Evolutionary conservation across 2,113 vertebrate species (phyloP).

Genomic region (Myrmecobius fasciatus): DNA sequence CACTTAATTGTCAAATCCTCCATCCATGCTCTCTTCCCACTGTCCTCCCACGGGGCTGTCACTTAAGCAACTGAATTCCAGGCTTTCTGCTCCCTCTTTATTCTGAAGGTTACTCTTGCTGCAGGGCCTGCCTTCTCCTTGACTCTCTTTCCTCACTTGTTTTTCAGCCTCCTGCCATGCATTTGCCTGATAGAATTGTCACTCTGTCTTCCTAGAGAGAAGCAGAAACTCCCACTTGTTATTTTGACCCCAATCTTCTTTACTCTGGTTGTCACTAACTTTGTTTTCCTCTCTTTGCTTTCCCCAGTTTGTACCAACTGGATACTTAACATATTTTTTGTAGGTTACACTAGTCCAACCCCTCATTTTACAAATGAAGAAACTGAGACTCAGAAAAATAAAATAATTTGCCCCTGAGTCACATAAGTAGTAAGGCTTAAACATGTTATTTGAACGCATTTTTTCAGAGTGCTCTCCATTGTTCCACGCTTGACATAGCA

Average conservation of each 20-base stretch:
- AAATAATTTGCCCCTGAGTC: not conserved
- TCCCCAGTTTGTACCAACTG: not conserved
- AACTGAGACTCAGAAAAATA: not conserved
- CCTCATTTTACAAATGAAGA: not conserved
- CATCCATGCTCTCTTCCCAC: not conserved
- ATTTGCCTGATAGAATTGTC: not conserved
- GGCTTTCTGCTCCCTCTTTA: constrained; percentile 4
- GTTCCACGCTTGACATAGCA: not conserved
- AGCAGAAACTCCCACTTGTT: not conserved
- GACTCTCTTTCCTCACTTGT: not conserved
- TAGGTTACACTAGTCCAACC: not conserved
- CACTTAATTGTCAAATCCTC: not conserved
- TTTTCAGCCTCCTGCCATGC: not conserved
- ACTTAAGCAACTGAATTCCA: not conserved
- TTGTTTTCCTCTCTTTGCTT: not conserved
- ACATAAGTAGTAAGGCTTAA: not conserved
- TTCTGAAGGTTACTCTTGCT: constrained; percentile 16
- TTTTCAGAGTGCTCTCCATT: not conserved
- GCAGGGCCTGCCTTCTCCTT: not conserved
- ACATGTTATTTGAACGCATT: not conserved
- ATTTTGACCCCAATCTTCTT: too few species aligned
- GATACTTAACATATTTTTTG: not conserved
- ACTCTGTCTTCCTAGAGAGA: not conserved
- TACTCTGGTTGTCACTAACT: not conserved
- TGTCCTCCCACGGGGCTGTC: not conserved